Evolutionary conservation across 1,140 invertebrate genomes (phyloP), one percentile per base, ranked within the genome.

Genomic region (Phenacoccus solenopsis): DNA sequence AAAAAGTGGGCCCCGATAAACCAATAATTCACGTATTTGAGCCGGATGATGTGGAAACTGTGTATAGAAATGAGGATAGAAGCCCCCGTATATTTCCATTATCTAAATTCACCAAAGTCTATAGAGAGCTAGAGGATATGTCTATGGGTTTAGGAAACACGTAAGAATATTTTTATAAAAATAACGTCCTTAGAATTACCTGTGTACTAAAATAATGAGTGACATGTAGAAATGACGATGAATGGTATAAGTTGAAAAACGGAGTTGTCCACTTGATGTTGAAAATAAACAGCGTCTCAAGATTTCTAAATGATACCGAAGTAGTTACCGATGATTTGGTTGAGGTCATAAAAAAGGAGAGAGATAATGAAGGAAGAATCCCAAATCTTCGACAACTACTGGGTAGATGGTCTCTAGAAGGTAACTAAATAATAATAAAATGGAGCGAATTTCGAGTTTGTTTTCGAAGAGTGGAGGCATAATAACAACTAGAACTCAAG

Each of bases 111-210:
- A 78, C 78, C 12, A 77, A 82, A 73, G 69, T 79, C n/a, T 84
- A 84, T 74, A 76, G 80, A 72, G 74, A 79, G 73, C 77, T 79
- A 74, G 79, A 77, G 32, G 74, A 79, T 69, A 75, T 82, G 70
- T 82, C 80, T 28, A 78, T 77, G 9, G 85, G 85, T 21, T 75
- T 86, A 4, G 83, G 84, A 49, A 85, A 85, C 74, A 79, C 78
- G 82, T 84, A 76, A 78, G 77, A 69, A 49, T n/a, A 16, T 16
- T 9, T 49, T 4, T 49, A 16, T 49, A 49, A 49, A 49, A 16
- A 49, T n/a, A n/a, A n/a, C n/a, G n/a, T n/a, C n/a, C 4, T 3
- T 49, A 49, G 4, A 49, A 49, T 4, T 32, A 32, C 30, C 30
- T 32, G 13, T 13, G 5, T 32, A 32, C 30, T 32, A 32, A 32